A percentile compares a stretch with the other conserved stretches of the same genome.
phyloP scores from a whole-genome alignment of 2,797 vertebrate genomes.

The Chrosomus eos region DNA sequence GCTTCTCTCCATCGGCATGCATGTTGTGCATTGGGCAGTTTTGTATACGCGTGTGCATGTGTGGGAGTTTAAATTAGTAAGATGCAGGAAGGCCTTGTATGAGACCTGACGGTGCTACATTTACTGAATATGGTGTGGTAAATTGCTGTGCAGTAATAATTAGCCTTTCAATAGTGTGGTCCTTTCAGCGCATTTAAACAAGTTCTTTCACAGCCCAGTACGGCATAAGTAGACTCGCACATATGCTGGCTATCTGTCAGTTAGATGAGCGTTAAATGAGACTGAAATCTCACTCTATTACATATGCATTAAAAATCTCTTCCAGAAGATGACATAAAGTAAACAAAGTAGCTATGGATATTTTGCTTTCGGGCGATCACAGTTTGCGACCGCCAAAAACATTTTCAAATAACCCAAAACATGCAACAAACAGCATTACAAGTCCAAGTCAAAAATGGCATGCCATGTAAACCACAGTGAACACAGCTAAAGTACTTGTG shows the following conservation, averaged over 20 bases:
- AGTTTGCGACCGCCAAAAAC: neutral
- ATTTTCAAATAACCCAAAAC: neutral
- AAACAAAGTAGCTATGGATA: neutral
- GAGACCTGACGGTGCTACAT: slow-evolving; percentile 29
- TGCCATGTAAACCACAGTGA: slow-evolving; percentile 1
- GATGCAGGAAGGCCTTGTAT: slow-evolving; percentile 6
- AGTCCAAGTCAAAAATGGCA: neutral
- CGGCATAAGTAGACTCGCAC: neutral
- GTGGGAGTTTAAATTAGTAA: slow-evolving; percentile 21
- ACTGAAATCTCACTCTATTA: slow-evolving; percentile 9
- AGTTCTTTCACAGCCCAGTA: slow-evolving; percentile 35
- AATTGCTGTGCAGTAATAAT: slow-evolving; percentile 58
- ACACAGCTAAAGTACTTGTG: slow-evolving; percentile 29
- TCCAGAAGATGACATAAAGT: neutral
- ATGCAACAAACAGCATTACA: neutral
- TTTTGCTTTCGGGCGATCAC: neutral
- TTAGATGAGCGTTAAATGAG: slow-evolving; percentile 16
- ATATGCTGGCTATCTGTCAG: neutral
- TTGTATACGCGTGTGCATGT: slow-evolving; percentile 17
- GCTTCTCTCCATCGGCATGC: slow-evolving; percentile 54
- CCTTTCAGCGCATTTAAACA: slow-evolving; percentile 56
- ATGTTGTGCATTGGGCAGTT: slow-evolving; percentile 22
- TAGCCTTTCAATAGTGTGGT: slow-evolving; percentile 52
- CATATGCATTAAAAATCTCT: neutral
- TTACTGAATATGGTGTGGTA: slow-evolving; percentile 60